phyloP scores from a whole-genome alignment of 2,888 invertebrate species.

The Cantharis flavilabris region DNA sequence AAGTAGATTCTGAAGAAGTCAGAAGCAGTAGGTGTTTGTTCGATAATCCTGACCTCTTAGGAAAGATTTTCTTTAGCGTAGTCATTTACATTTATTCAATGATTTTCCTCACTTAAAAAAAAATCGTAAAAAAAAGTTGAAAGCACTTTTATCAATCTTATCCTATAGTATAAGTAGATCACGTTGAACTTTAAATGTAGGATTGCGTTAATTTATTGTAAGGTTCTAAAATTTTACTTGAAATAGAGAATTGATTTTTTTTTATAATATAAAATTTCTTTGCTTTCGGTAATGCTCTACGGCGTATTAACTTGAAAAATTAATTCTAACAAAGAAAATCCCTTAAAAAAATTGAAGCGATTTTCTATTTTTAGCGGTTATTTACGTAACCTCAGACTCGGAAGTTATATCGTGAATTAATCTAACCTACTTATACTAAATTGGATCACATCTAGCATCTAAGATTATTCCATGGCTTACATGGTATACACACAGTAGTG shows the following conservation, averaged over 20 bases:
- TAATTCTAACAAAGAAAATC: background rate
- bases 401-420: background rate
- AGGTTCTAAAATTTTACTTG: background rate
- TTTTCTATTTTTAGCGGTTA: background rate
- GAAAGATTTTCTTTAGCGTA: background rate
- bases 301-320: background rate
- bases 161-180: background rate
- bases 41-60: background rate
- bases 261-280: background rate
- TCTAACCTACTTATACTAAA: background rate
- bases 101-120: background rate
- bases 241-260: background rate
- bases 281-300: background rate
- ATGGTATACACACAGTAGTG: background rate
- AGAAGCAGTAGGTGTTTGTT: background rate
- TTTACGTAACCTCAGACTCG: background rate
- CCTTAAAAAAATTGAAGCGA: background rate
- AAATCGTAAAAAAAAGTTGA: background rate
- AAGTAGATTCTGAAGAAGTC: background rate
- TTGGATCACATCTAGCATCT: background rate
- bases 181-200: background rate
- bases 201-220: background rate
- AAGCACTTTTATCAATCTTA: background rate
- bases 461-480: background rate
- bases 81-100: background rate